Evolutionary conservation across 2,797 vertebrate species (phyloP), one percentile per base, ranked within the genome.

Genomic region (Rhodeus uyekii): DNA sequence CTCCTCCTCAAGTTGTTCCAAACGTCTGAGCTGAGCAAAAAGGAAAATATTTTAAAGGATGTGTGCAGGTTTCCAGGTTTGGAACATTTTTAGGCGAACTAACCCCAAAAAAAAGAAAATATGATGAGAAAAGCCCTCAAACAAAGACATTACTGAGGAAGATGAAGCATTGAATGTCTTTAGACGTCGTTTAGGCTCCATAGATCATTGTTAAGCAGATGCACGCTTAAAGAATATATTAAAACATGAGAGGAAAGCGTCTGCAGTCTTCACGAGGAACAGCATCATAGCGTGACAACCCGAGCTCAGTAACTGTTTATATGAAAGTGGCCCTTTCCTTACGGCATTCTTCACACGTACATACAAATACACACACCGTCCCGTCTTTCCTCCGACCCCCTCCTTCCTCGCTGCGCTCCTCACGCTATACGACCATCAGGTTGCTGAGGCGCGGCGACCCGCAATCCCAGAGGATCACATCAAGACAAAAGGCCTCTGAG

Each of bases 351-450:
- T 67, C 71, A 68, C 53, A 78, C 24, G 27, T 2, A 13, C 48
- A 71, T 27, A 50, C 39, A 73, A 22, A 67, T 29, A 82, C 76
- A 82, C 72, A 44, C 39, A 83, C 73, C 24, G 69, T 64, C 80
- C 79, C 69, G 81, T 75, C 67, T 77, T 86, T 80, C 79, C 83
- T 67, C 39, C 65, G 67, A 83, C 82, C 60, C 34, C 55, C 68
- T 78, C 64, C 82, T 88, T 88, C 84, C 85, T 84, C 73, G 44
- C 50, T 42, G 4, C 61, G 48, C 80, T 87, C 82, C 85, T 87
- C 84, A 87, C 83, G 87, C 86, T 86, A 88, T 85, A 90, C 88
- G 90, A 90, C 90, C 84, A 87, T 90, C 91, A 92, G 88, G 87
- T 92, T 87, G 82, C 27, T 82, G 55, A 84, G 86, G 82, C 55